These are phyloP conservation scores for Eupristina koningsbergeri DNA, from an alignment of 1,140 invertebrate species.

Conservation along the genomic window DNA sequence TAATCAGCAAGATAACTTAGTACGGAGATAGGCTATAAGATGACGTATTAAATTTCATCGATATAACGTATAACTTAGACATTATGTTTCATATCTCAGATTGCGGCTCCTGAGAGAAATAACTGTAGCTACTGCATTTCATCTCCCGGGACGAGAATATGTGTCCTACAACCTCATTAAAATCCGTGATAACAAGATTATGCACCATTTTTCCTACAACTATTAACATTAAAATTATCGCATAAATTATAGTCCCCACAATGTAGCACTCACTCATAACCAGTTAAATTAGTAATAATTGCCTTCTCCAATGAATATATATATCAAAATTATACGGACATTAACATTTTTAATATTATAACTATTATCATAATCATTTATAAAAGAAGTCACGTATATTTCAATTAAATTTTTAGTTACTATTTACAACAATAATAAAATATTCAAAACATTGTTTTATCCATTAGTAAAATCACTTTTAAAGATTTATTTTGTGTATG, in stretches of 20 bases:
- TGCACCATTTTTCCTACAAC: neutral
- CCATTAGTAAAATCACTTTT: too few relatives aligned
- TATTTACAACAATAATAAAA: too few relatives aligned
- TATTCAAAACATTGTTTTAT: too few relatives aligned
- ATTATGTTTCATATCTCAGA: neutral
- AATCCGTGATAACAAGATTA: neutral
- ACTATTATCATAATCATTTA: too few relatives aligned
- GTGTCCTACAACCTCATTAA: neutral
- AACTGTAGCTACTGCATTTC: neutral
- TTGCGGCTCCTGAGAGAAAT: neutral
- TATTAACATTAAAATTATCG: neutral
- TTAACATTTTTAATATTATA: too few relatives aligned
- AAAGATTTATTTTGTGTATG: too few relatives aligned
- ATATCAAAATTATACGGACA: too few relatives aligned
- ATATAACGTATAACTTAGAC: constrained; percentile 15
- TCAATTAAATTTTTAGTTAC: too few relatives aligned
- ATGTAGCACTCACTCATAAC: neutral
- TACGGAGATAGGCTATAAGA: neutral
- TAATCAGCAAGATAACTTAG: neutral
- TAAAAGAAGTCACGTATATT: too few relatives aligned
- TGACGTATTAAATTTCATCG: neutral
- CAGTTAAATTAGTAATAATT: too few relatives aligned
- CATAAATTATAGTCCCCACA: neutral
- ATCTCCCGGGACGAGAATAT: neutral
- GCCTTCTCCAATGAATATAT: too few relatives aligned